These are phyloP conservation scores for Lichenostomus cassidix DNA, from an alignment of 2,113 vertebrate genomes.

Conservation along the genomic window DNA sequence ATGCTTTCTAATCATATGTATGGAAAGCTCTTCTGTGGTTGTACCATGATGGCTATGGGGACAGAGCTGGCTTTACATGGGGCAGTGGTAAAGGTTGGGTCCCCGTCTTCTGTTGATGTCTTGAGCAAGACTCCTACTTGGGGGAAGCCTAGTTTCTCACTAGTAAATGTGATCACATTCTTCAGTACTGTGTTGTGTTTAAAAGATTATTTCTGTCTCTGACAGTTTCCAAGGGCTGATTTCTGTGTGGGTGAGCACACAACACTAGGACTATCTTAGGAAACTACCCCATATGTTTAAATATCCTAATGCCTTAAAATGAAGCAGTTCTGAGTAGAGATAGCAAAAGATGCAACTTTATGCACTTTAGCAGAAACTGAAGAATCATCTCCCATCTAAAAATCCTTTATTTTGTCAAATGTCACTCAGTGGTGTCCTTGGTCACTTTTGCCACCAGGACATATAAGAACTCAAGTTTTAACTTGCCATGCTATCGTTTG, in stretches of 20 bases:
- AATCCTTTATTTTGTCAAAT: background rate
- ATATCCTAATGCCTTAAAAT: background rate
- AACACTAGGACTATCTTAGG: background rate
- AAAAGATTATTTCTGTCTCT: background rate
- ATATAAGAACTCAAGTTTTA: background rate
- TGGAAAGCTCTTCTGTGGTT: background rate
- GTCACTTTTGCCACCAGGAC: background rate
- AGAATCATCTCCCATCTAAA: background rate
- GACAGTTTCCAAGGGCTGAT: background rate
- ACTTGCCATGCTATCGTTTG: background rate
- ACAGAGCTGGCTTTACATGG: background rate
- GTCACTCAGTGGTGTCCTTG: background rate
- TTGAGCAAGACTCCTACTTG: background rate
- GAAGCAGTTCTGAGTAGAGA: background rate
- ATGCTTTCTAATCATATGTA: background rate
- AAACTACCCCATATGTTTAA: background rate
- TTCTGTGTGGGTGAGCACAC: background rate
- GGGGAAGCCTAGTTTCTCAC: background rate
- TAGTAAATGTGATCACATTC: background rate
- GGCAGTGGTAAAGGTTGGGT: background rate
- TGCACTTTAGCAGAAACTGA: background rate
- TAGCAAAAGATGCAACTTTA: background rate
- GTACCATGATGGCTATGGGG: fast-evolving
- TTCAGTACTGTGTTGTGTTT: background rate
- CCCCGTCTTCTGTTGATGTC: background rate